Evolutionary conservation across 1,140 invertebrate genomes (phyloP).

Genomic region (Lepidostoma basale): DNA sequence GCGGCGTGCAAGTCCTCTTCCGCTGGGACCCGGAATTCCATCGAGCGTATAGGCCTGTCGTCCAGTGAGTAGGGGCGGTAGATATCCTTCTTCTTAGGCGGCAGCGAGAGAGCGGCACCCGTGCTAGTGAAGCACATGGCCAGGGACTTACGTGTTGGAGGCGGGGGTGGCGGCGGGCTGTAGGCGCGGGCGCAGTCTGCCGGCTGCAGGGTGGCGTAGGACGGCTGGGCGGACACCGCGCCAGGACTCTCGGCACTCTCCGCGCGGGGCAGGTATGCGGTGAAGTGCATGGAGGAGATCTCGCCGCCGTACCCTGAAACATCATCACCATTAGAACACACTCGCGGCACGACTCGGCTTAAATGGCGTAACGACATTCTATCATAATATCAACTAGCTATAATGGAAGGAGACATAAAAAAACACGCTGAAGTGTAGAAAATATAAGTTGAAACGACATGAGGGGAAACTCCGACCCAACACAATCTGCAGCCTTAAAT

Average conservation of each 20-base stretch:
- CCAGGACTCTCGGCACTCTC: slow-evolving; percentile 58
- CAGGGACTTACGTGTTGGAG: slow-evolving; percentile 68
- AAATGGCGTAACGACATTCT: too few species aligned
- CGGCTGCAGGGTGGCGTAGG: slow-evolving; percentile 72
- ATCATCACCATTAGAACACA: background rate
- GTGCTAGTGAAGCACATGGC: slow-evolving; percentile 84
- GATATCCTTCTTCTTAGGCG: slow-evolving; percentile 88
- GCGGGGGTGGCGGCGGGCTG: slow-evolving; percentile 56
- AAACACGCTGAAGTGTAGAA: slow-evolving; percentile 1
- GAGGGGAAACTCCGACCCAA: slow-evolving; percentile 9
- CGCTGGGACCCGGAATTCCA: slow-evolving; percentile 67
- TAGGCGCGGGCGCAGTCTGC: slow-evolving; percentile 61
- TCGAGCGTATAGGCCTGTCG: slow-evolving; percentile 58
- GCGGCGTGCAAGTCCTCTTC: slow-evolving; percentile 83
- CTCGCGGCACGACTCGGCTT: too few species aligned
- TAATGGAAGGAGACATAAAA: slow-evolving; percentile 5
- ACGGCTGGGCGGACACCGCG: slow-evolving; percentile 58
- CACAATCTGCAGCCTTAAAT: slow-evolving; percentile 18
- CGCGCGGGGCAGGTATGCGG: slow-evolving; percentile 64
- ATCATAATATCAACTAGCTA: too few species aligned
- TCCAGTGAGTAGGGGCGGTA: slow-evolving; percentile 84
- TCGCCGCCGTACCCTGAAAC: slow-evolving; percentile 66
- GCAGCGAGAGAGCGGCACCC: slow-evolving; percentile 77
- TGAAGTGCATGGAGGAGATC: slow-evolving; percentile 67
- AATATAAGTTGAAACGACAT: slow-evolving; percentile 15